Base-by-base conservation (phyloP, 2,113 vertebrate genomes). In the Gnathonemus echidnorhynchus region DNA sequence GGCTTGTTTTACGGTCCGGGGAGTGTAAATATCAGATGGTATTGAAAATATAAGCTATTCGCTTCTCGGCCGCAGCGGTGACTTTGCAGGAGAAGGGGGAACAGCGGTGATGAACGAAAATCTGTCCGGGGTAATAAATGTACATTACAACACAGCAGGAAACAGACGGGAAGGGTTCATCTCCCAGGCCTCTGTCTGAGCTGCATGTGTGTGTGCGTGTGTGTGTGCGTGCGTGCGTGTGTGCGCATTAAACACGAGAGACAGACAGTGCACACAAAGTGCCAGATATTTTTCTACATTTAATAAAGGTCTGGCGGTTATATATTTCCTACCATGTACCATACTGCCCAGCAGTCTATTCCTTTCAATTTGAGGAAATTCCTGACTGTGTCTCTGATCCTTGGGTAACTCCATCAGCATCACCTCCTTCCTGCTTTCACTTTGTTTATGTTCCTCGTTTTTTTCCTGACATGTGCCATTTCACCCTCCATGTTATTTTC, bases 1-100 rank as follows among this genome's bases (percentile, higher is more conserved):
- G 90, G 93, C 85, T 89, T 31, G 42, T 70, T 53, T 80, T 42
- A 53, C 10, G 56, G 62, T 90, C 8, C 56, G 77, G 91, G 35
- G 58, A 89, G 80, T 90, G 90, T 92, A 92, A 92, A 91, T 92
- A 91, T 92, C 87, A 86, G 56, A 62, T 45, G 19, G 17, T 88
- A 66, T 88, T 88, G 50, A 56, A 45, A 21, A 58, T 35, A n/a
- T 56, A 88, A 27, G 53, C 27, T 62, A 21, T 88, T 24, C 4
- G 0, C 45, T 45, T 52, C 39, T 66, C n/a, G 19, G 35, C 49
- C n/a, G 3, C 49, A 53, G 24, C 13, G 24, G 27, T 42, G 13
- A 35, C 86, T 87, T 7, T 56, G 86, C 13, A 17, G 49, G 5
- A 45, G 62, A 74, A 42, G 45, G 83, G 27, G 21, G 13, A 52